Base-by-base conservation (phyloP, 2,797 vertebrate genomes). In the Melanotaenia boesemani region DNA sequence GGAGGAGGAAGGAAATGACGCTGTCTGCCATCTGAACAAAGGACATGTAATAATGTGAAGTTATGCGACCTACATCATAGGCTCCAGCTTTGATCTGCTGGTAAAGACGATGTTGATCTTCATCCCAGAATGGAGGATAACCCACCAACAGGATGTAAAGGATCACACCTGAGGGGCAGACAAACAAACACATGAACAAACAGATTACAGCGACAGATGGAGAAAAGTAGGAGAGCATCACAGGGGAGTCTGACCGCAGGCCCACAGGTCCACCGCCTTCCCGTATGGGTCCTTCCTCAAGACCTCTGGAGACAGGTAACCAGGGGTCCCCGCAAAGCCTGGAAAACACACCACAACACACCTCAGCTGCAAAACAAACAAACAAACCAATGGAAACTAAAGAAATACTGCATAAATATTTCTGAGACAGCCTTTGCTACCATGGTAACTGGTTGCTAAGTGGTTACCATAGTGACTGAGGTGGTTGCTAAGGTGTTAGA, bases 11-110 rank as follows among this genome's bases (percentile, higher is more conserved):
- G 36, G 36, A 36, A 6, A 6, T 6, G 36, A 36, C n/a, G n/a
- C n/a, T n/a, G n/a, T n/a, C n/a, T n/a, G n/a, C n/a, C n/a, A n/a
- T n/a, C n/a, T n/a, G n/a, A n/a, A n/a, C n/a, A n/a, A n/a, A n/a
- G n/a, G n/a, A n/a, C n/a, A n/a, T n/a, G n/a, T n/a, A n/a, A n/a
- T 9, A 36, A 9, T 34, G 2, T 20, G 8, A 18, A 1, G 56
- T 72, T 37, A 60, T 18, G 59, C 75, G 52, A 96, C 97, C 94
- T 91, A 99, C 98, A 81, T 99, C 98, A 9, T 99, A 99, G 73
- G 98, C 98, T 26, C 98, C 98, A n/a, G 98, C 98, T 93, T 99
- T 99, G 94, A 99, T 99, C 92, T 99, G 97, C 94, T 99, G 98
- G 85, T 99, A 99, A 32, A 99, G 95, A 81, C 98, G 94, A 88